Base-by-base conservation (phyloP, 2,113 vertebrate species). In the Tylochromis polylepis region DNA sequence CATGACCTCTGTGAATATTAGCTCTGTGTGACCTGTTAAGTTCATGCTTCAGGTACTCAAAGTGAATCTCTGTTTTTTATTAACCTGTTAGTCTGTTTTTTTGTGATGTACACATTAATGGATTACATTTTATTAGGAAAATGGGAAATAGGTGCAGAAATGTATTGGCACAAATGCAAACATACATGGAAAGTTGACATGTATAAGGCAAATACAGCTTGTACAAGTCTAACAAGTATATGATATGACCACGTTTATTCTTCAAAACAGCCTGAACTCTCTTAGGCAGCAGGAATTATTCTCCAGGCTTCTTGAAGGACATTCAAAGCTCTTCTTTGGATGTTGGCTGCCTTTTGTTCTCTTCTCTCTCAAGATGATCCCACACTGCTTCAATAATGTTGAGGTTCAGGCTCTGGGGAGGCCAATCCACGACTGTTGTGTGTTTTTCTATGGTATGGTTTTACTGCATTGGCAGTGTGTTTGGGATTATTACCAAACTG, bases 1-100 rank as follows among this genome's bases (percentile, higher is more conserved):
- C 53, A 75, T 88, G 59, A 58, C 84, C 58, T 88, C 59, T 72
- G 65, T 59, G 85, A 85, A 85, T 81, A 80, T 36, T 55, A 56
- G 15, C 81, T 67, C 49, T 67, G 55, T 34, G 31, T 83, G 58
- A 87, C 87, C 82, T 46, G 77, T 67, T 38, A 59, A 57, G 89
- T 86, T 72, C 38, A 43, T 87, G 75, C 49, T 29, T 16, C 11
- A 3, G 38, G 49, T 34, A 7, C 22, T 86, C 55, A 87, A 89
- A 79, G 83, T 77, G 46, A 90, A 11, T 6, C 5, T 51, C 62
- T 60, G 3, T 58, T 27, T 77, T 29, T 85, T 67, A 41, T 60
- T 51, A 38, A 46, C 18, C 29, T 46, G 11, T 75, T 79, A 65
- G 36, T 9, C 8, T 16, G n/a, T 0, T 43, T 38, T 53, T 72